A percentile compares a stretch with the other conserved stretches of the same genome.
Evolutionary conservation across 2,113 vertebrate genomes (phyloP).

Genomic region (Symphodus melops): DNA sequence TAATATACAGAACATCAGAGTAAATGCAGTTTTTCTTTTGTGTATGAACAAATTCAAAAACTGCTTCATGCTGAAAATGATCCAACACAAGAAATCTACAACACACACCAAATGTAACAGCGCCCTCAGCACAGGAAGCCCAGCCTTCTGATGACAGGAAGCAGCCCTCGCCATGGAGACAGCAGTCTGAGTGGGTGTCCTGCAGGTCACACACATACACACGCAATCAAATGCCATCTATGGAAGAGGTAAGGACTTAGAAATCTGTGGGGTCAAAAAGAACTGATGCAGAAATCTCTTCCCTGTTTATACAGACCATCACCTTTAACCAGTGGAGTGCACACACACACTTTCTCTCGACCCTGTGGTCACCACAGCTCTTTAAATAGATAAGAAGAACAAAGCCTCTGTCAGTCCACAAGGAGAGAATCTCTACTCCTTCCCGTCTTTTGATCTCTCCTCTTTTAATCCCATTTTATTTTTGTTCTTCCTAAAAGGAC

Average conservation of each 20-base stretch:
- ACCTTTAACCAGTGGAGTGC: constrained; percentile 43
- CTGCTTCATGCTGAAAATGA: neutral
- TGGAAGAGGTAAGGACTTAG: constrained; percentile 23
- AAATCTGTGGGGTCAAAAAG: constrained; percentile 14
- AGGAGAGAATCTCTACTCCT: constrained; percentile 13
- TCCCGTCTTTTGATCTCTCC: constrained; percentile 35
- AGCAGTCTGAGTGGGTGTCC: constrained; percentile 73
- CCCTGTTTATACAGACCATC: constrained; percentile 46
- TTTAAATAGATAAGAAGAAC: constrained; percentile 56
- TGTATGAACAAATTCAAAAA: neutral
- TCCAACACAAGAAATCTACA: constrained; percentile 10
- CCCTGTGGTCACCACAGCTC: constrained; percentile 11
- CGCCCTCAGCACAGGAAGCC: constrained; percentile 65
- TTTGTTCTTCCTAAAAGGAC: neutral
- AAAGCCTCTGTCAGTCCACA: constrained; percentile 29
- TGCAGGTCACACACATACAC: constrained; percentile 64
- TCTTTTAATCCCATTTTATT: constrained; percentile 34
- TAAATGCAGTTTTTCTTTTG: neutral
- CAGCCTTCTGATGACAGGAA: constrained; percentile 74
- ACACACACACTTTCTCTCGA: constrained; percentile 18
- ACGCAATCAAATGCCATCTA: constrained; percentile 43
- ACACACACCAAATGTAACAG: constrained; percentile 18
- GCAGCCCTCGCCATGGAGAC: constrained; percentile 71
- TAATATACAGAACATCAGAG: too few relatives aligned
- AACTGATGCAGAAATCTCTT: constrained; percentile 36